Conservation (phyloP, 2,797 vertebrate species). For the Salmo trutta region DNA sequence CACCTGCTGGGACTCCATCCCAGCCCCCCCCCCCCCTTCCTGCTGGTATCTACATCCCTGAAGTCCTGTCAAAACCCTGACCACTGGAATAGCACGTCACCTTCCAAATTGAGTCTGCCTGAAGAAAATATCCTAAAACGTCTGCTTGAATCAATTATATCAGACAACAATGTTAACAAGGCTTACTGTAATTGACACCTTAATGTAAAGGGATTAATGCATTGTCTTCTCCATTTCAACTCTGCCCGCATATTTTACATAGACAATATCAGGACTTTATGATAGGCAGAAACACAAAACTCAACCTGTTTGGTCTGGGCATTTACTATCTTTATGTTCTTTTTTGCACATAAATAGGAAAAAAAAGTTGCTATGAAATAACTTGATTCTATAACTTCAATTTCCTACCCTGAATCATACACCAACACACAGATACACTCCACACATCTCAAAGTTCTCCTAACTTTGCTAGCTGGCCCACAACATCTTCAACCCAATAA, state of each 20-base stretch:
- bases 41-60: constrained; percentile 11
- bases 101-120: neutral
- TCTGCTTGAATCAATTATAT: neutral
- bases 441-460: constrained; percentile 28
- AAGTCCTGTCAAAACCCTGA: constrained; percentile 14
- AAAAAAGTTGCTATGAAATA: neutral
- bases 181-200: neutral
- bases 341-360: too few relatives aligned
- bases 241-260: neutral
- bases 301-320: too few relatives aligned
- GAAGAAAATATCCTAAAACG: neutral
- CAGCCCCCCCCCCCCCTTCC: too few relatives aligned
- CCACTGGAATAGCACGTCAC: neutral
- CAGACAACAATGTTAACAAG: neutral
- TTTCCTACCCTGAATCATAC: constrained; percentile 8
- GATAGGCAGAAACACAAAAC: neutral
- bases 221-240: neutral
- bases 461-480: constrained; percentile 54
- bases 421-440: constrained; percentile 20
- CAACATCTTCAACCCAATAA: constrained; percentile 59
- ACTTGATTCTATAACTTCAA: neutral
- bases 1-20: constrained; percentile 19
- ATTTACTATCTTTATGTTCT: too few relatives aligned
- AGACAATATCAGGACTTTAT: neutral
- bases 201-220: neutral